Base-by-base conservation (phyloP, 1,140 invertebrate species). In the Bacillus rossius region DNA sequence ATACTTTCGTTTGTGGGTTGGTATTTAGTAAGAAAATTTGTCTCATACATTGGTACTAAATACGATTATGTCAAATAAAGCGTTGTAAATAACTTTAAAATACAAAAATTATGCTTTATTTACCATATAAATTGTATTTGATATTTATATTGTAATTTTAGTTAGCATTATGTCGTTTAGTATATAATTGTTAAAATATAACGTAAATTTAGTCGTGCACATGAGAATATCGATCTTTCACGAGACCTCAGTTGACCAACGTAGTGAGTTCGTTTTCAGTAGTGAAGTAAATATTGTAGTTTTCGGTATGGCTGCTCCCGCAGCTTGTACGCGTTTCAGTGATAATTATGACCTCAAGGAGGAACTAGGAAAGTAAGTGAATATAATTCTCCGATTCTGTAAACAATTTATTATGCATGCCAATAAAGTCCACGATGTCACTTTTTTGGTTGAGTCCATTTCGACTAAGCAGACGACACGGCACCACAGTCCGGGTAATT, bases 341-440 rank as follows among this genome's bases (percentile, higher is more conserved):
- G 96, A 99, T 80, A 98, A 98, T 79, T 99, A 99, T 79, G 97
- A 99, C 71, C 86, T 99, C 63, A 99, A 99, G 82, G 97, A 99
- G 80, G 97, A 99, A 83, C 84, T 99, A 69, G 97, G 97, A 77
- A 99, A 99, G 93, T 96, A 86, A 91, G 94, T 94, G 78, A 48
- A 23, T 20, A 42, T 41, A 40, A 13, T 43, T 22, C 14, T 48
- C 22, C 14, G 10, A 34, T 34, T 34, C 29, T 34, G 29, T 34
- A 34, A 34, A 34, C 29, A 7, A 34, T 34, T 34, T 34, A 10
- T 10, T 10, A 34, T 34, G 29, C 29, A 34, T 34, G 29, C 29
- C 10, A 34, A 34, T 50, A 8, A 7, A 29, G 19, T 17, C 48
- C 34, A n/a, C 48, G 34, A 29, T 16, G 19, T 23, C 48, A n/a